Conservation (phyloP, 2,797 vertebrate species). For the Megaceryle alcyon region DNA sequence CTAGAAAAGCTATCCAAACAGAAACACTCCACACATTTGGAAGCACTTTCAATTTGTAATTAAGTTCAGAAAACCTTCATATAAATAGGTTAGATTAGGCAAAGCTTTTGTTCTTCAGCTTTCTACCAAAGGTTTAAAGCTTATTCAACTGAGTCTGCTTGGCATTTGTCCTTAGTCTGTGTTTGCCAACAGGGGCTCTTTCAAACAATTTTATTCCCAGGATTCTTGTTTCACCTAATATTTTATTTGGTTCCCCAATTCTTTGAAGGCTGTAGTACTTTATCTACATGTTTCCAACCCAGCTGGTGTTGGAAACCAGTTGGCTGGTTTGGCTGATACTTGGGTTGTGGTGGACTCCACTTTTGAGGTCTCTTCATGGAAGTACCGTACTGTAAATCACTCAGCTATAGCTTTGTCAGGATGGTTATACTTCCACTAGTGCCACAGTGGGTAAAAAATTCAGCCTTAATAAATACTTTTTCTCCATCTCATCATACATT, state of each 20-base stretch:
- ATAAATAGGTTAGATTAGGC: neutral
- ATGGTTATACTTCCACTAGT: neutral
- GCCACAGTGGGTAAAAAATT: neutral
- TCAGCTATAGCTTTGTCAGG: neutral
- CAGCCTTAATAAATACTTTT: neutral
- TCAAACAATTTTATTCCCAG: neutral
- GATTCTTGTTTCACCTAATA: neutral
- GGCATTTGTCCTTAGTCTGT: neutral
- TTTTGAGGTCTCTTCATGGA: neutral
- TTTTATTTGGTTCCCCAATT: neutral
- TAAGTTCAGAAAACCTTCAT: conserved; percentile 3
- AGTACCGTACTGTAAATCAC: neutral
- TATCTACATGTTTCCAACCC: neutral
- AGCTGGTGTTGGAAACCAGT: neutral
- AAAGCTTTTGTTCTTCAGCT: neutral
- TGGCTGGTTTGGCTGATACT: neutral
- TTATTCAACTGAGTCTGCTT: neutral
- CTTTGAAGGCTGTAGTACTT: neutral
- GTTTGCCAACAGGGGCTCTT: neutral
- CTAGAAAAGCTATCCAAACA: neutral
- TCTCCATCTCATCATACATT: neutral
- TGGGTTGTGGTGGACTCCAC: neutral
- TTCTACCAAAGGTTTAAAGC: neutral
- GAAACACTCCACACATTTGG: neutral
- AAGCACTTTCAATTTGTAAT: neutral